A percentile compares a stretch with the other conserved stretches of the same genome.
Conservation (phyloP, 2,113 vertebrate species). For the Phrynocephalus versicolor region DNA sequence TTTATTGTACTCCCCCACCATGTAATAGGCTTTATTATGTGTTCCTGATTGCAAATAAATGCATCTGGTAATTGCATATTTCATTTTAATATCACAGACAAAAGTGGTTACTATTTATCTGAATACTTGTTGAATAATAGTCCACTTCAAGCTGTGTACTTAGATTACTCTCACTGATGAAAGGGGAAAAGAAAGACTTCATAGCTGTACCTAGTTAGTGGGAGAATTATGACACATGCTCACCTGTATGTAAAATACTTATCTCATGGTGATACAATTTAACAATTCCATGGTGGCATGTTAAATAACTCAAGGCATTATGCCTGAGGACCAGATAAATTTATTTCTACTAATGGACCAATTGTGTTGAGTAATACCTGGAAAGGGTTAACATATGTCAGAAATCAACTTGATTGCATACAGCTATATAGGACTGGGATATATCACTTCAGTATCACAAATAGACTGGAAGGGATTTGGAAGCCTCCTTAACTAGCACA, state of each 20-base stretch:
- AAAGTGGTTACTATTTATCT: slow-evolving; percentile 37
- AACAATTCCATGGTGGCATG: background rate
- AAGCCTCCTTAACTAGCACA: background rate
- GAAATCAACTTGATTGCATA: no score
- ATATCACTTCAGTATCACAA: no score
- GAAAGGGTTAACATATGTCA: background rate
- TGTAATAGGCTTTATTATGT: slow-evolving; percentile 35
- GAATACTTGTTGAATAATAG: slow-evolving; percentile 41
- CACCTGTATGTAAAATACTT: background rate
- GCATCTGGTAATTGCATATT: slow-evolving; percentile 9
- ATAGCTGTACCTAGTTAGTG: slow-evolving; percentile 23
- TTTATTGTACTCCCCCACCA: background rate
- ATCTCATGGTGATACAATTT: background rate
- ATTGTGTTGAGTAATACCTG: background rate
- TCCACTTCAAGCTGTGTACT: slow-evolving; percentile 30
- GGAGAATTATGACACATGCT: slow-evolving; percentile 15
- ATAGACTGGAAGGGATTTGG: background rate
- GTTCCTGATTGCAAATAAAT: slow-evolving; percentile 31
- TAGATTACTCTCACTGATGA: slow-evolving; percentile 29
- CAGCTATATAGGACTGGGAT: no score
- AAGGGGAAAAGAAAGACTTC: background rate
- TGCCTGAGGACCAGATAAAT: background rate
- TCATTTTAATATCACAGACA: slow-evolving; percentile 40
- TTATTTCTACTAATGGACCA: background rate
- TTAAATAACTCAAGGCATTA: background rate